These are phyloP conservation scores for Dynastes hyllus DNA, from an alignment of 2,888 invertebrate genomes.

Conservation along the genomic window DNA sequence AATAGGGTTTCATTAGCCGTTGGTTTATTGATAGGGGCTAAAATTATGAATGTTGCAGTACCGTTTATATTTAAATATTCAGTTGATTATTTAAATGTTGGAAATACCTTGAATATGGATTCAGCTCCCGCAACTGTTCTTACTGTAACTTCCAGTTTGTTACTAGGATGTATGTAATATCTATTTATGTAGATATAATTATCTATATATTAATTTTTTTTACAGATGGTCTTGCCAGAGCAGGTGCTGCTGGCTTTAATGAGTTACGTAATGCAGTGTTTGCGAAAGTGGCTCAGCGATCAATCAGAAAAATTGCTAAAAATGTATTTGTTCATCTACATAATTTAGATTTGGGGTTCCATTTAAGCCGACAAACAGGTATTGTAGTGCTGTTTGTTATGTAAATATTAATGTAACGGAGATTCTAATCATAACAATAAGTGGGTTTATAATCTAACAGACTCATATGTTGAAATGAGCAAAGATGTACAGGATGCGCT, in stretches of 20 bases:
- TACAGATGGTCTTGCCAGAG: slow-evolving; percentile 94
- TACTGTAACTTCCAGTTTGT: slow-evolving; percentile 84
- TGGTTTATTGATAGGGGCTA: slow-evolving; percentile 85
- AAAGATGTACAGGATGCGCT: no score
- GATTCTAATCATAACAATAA: no score
- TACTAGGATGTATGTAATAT: slow-evolving; percentile 88
- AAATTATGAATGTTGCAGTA: slow-evolving; percentile 92
- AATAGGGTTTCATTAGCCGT: slow-evolving; percentile 89
- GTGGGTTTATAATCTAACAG: no score
- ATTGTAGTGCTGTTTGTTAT: slow-evolving; percentile 69
- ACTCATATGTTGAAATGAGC: no score
- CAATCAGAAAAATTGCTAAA: slow-evolving; percentile 93
- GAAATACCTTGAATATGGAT: slow-evolving; percentile 79
- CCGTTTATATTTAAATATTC: slow-evolving; percentile 97
- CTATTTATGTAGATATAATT: slow-evolving; percentile 35
- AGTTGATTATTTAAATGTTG: slow-evolving; percentile 88
- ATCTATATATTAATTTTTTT: slow-evolving; percentile 49
- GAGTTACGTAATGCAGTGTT: slow-evolving; percentile 98
- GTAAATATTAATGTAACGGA: no score
- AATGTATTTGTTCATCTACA: slow-evolving; percentile 98
- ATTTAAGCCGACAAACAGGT: slow-evolving; percentile 95
- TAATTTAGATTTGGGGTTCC: slow-evolving; percentile 94
- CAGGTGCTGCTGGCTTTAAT: slow-evolving; percentile 93
- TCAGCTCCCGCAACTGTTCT: slow-evolving; percentile 87
- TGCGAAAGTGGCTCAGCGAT: slow-evolving; percentile 97